phyloP scores from a whole-genome alignment of 2,113 vertebrate genomes.

The Panthera uncia region DNA sequence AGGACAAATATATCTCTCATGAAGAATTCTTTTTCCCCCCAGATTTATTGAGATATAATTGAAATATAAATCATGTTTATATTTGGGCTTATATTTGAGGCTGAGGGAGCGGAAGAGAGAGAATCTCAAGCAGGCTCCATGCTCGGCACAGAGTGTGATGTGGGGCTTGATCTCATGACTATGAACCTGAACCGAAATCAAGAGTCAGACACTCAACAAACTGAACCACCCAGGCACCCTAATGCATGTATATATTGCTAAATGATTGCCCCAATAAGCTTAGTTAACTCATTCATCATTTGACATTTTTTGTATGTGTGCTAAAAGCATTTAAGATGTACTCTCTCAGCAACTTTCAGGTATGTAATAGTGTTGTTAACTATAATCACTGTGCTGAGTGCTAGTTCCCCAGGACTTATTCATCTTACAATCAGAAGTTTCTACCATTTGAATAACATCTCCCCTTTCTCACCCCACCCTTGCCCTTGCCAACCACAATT shows the following conservation, averaged over 20 bases:
- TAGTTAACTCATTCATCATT: not conserved
- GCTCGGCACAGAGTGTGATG: too few species aligned
- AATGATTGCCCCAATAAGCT: not conserved
- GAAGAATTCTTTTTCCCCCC: not conserved
- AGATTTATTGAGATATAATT: not conserved
- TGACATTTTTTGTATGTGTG: not conserved
- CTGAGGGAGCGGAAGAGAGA: too few species aligned
- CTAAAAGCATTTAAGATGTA: not conserved
- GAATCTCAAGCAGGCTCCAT: too few species aligned
- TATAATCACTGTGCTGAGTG: not conserved
- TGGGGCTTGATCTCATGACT: too few species aligned
- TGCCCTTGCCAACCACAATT: not conserved
- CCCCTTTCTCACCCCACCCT: not conserved
- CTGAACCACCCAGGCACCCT: too few species aligned
- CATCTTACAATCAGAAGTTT: not conserved
- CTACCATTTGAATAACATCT: not conserved
- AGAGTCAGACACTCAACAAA: too few species aligned
- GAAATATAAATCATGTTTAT: too few species aligned
- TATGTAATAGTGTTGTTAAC: not conserved
- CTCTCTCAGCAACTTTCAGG: not conserved
- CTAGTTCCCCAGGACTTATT: not conserved
- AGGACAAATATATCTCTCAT: not conserved
- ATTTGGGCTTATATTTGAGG: too few species aligned
- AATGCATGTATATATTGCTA: not conserved
- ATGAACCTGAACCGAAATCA: too few species aligned